Base-by-base conservation (phyloP, 2,113 vertebrate species). In the Cynoglossus semilaevis region DNA sequence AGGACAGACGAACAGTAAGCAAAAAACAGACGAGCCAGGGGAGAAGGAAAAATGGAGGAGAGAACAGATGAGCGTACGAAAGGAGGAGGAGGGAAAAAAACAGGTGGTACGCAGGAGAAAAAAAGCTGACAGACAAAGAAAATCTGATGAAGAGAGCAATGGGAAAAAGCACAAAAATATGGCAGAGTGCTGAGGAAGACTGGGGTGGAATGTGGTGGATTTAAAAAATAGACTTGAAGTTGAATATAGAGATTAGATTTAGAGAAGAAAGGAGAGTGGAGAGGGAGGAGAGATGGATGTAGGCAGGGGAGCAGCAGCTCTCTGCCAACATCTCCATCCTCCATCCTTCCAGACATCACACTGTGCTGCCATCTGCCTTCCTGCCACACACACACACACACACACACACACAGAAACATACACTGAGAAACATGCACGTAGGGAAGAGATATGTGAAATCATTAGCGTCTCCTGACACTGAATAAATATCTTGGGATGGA, bases 341-440 rank as follows among this genome's bases (percentile, higher is more conserved):
- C 81, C 83, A 84, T 82, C 87, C 87, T 79, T 81, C 80, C 87
- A 86, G 87, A 87, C 85, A 74, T 78, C 87, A 87, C 73, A 85
- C 85, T 83, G 87, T 3, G 87, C 79, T 71, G 73, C 87, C 87
- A 88, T 88, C 87, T 88, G 87, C 82, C 85, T 71, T 77, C 35
- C 68, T 55, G 53, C 18, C 60, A 56, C 72, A 69, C 60, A 66
- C 60, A 53, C 58, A 46, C 56, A 42, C 55, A 48, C 47, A 34
- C 43, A 44, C 14, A 41, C 48, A 18, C 56, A 38, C 57, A 63
- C 53, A 53, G 48, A 48, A 48, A 47, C 48, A 52, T 40, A 4
- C n/a, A 40, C 37, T 45, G 53, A 38, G 42, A 35, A 49, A 58
- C 73, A 70, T 48, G 59, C 51, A 58, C 51, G 58, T 47, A 40